Conservation (phyloP, 2,797 vertebrate species). For the Balearica regulorum region DNA sequence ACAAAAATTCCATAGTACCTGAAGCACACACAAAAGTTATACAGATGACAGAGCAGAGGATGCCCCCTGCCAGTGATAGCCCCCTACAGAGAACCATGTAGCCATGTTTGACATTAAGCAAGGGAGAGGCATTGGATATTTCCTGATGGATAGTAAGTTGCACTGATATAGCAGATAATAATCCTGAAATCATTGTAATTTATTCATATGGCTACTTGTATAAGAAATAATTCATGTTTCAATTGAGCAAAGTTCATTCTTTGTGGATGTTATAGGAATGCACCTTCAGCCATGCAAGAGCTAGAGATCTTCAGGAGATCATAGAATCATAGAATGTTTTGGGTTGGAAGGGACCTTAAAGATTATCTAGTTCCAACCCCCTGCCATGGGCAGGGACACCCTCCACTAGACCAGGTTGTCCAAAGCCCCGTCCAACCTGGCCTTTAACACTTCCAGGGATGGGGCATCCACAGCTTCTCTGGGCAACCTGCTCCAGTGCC, state of each 20-base stretch:
- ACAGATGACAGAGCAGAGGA: neutral
- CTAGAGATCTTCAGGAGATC: neutral
- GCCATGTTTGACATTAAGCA: neutral
- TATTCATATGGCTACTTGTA: neutral
- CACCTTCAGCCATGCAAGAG: neutral
- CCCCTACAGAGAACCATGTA: neutral
- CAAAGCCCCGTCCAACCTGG: too few species aligned
- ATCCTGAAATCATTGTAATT: neutral
- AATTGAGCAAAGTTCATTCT: neutral
- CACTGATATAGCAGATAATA: neutral
- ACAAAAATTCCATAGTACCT: neutral
- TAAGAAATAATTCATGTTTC: neutral
- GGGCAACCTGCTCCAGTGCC: too few species aligned
- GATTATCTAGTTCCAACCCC: too few species aligned
- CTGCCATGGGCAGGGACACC: too few species aligned
- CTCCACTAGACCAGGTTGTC: too few species aligned
- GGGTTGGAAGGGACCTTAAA: too few species aligned
- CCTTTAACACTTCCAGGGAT: too few species aligned
- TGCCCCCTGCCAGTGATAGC: neutral
- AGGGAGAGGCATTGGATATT: neutral
- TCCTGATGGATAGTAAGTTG: neutral
- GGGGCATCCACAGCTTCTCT: too few species aligned
- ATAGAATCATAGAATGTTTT: too few species aligned
- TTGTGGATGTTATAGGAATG: neutral
- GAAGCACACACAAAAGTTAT: fast-evolving